Base-by-base conservation (phyloP, 2,888 invertebrate species). In the Chloroclystis v-ata region DNA sequence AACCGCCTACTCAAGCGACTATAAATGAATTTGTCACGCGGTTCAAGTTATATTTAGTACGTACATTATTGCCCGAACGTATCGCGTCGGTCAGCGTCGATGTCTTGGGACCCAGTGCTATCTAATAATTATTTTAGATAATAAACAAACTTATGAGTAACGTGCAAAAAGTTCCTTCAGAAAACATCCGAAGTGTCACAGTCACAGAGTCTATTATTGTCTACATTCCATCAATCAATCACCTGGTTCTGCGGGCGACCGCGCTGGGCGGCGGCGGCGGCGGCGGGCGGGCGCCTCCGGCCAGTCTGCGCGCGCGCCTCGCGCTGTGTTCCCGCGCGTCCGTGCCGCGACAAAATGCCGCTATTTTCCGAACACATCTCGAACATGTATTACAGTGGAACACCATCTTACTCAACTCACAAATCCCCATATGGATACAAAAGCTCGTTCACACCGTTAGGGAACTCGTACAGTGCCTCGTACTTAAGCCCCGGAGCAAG, bases 321-420 rank as follows among this genome's bases (percentile, higher is more conserved):
- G 66, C 57, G 59, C 56, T 59, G 70, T 72, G 62, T 52, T 58
- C 66, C 65, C 67, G 64, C 61, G 63, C 52, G 68, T 60, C 56
- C 29, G 9, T 47, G 55, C 46, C 63, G 65, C 60, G 65, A 45
- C 44, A 76, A 56, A 50, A 93, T 93, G 93, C 93, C 93, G 63
- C 87, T 92, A 52, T 93, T 90, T 75, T 90, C 91, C 59, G 93
- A 93, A 68, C 89, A 91, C 54, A 90, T 91, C 60, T 89, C 90
- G 68, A 91, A 90, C 57, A 88, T 89, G 80, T 84, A 89, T 74
- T 89, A 83, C 67, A 80, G 88, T 67, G 85, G 86, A 57, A 65
- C 78, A 38, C 77, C 86, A 41, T 82, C 89, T 52, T 82, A 90
- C 68, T 14, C 33, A 14, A 33, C 16, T 5, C 20, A 33, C 10